phyloP scores from a whole-genome alignment of 2,113 vertebrate genomes.

The Excalfactoria chinensis region DNA sequence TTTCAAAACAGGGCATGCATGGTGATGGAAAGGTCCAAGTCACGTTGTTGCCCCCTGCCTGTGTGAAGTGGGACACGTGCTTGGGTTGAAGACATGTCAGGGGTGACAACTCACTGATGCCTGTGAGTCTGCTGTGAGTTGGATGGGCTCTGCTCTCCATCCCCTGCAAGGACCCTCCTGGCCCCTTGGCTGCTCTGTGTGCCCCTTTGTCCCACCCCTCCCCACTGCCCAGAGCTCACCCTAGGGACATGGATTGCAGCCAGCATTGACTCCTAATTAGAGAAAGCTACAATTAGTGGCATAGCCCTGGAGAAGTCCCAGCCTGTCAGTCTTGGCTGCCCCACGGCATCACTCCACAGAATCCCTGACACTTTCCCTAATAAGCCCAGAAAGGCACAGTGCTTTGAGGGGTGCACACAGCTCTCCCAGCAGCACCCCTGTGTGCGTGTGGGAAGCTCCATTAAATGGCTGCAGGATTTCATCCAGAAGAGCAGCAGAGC shows the following conservation, averaged over 20 bases:
- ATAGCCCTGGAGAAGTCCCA: not conserved
- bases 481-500: not conserved
- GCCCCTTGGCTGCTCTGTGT: not conserved
- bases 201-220: not conserved
- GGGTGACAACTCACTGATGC: not conserved
- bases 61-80: not conserved
- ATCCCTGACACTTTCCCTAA: not conserved
- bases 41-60: not conserved
- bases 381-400: not conserved
- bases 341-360: not conserved
- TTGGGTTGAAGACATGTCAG: not conserved
- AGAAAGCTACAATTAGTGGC: not conserved
- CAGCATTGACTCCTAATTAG: not conserved
- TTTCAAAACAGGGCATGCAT: not conserved
- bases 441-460: not conserved
- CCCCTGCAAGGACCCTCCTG: not conserved
- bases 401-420: fast-evolving
- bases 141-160: not conserved
- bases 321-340: not conserved
- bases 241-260: not conserved
- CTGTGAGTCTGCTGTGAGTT: not conserved
- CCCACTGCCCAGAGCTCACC: fast-evolving
- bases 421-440: fast-evolving
- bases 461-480: not conserved
- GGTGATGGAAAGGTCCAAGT: not conserved